A percentile compares a stretch with the other conserved stretches of the same genome.
Conservation (phyloP, 2,113 vertebrate genomes). For the Bambusicola thoracicus region DNA sequence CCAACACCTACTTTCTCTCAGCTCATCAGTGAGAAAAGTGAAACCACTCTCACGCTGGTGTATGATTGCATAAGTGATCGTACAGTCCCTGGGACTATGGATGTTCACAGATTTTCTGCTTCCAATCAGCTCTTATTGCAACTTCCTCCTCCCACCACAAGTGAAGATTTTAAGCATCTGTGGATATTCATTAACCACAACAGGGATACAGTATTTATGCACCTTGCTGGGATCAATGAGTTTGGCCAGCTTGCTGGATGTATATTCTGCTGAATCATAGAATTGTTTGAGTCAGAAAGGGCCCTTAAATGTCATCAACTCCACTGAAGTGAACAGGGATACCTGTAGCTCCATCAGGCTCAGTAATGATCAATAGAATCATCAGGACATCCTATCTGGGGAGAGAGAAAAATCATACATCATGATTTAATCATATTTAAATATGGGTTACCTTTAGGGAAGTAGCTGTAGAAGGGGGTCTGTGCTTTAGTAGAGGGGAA, state of each 20-base stretch:
- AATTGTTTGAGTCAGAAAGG: too few species aligned
- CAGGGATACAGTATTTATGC: not conserved
- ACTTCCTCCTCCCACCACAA: accelerated
- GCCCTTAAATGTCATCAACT: too few species aligned
- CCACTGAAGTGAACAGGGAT: too few species aligned
- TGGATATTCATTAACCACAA: not conserved
- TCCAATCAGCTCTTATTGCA: not conserved
- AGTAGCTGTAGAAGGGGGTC: not conserved
- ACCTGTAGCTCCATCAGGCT: not conserved
- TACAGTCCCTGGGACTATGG: not conserved
- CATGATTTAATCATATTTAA: not conserved
- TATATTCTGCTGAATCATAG: not conserved
- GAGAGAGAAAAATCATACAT: too few species aligned
- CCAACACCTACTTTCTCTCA: not conserved
- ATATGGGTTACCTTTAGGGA: not conserved
- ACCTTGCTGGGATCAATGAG: not conserved
- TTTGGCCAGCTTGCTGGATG: not conserved
- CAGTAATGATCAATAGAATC: not conserved
- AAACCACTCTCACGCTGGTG: not conserved
- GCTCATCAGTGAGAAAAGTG: not conserved
- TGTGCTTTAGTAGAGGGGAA: not conserved
- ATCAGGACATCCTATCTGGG: not conserved
- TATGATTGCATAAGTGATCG: not conserved
- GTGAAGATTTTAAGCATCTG: not conserved
- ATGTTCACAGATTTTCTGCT: not conserved